Base-by-base conservation (phyloP, 2,888 invertebrate species). In the Apotomis turbidana region DNA sequence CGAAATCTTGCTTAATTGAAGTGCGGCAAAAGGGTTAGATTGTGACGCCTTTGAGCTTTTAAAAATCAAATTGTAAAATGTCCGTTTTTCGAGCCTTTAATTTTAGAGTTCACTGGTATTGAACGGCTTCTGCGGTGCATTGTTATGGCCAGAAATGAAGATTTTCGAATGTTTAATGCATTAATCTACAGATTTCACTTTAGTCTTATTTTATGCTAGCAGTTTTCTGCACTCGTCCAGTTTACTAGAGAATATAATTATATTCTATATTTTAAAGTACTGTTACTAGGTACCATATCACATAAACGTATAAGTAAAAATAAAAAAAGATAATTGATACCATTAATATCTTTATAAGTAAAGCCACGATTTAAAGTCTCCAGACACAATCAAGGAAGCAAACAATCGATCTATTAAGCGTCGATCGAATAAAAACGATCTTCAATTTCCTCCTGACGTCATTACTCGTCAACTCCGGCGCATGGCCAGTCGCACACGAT, bases 401-500 rank as follows among this genome's bases (percentile, higher is more conserved):
- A 67, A 67, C 58, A 46, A 63, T 57, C 58, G 49, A 63, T 15
- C 10, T 15, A 15, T 57, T 8, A 62, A 9, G 49, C 59, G n/a
- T 49, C 60, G 66, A 71, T 71, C n/a, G 60, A 41, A 67, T 70
- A 63, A 63, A 60, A 67, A 57, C 51, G 58, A 54, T 70, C 59
- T 52, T 54, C 13, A 44, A 68, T 68, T 63, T 68, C 72, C 68
- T 44, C 15, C 58, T 68, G 71, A 68, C 63, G 68, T 63, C 71
- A 72, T 62, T 72, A 52, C 0, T 3, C 36, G 46, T 63, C 44
- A 49, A 38, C 52, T 54, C 63, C 13, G 6, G 52, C 44, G 44
- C 68, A 59, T 10, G 62, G 36, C 4, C 72, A 55, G 74, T 67
- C 74, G 68, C 72, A 62, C 27, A 69, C 64, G 55, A 77, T 73